Evolutionary conservation across 2,888 invertebrate species (phyloP), one percentile per base, ranked within the genome.

Genomic region (Amphiduros pacificus): DNA sequence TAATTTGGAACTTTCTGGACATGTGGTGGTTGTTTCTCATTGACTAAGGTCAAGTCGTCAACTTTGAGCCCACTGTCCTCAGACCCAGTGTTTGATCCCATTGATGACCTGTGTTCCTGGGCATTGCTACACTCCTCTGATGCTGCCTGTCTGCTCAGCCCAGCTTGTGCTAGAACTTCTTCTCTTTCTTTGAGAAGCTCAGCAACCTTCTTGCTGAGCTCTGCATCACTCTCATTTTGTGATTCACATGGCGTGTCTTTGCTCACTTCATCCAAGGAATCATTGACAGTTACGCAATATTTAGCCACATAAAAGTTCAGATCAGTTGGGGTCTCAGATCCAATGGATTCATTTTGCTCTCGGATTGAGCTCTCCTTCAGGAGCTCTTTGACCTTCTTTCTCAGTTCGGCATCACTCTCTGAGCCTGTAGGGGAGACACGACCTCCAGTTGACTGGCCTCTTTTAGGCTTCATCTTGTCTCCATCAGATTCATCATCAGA

Each of bases 401-500:
- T 49, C 20, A 57, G 54, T 2, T 51, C 57, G 11, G 11, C 27
- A 14, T 63, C 63, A 2, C 17, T 17, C 5, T 26, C 32, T 4
- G 55, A 48, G 17, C 26, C 31, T 31, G 55, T 27, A 20, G 44
- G 17, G 6, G 60, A 55, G n/a, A 20, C 9, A 9, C 56, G 17
- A 24, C 56, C 31, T 32, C 22, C 22, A 5, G 28, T 6, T 5
- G 24, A 20, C 6, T 44, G 9, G 52, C 28, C 52, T 11, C 28
- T 28, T 24, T 14, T 11, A 2, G 22, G 24, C 49, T 27, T 27
- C 20, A 20, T 14, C 9, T 14, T 22, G 1, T 11, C 44, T 27
- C 20, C 31, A 17, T 41, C 57, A 9, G 40, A 44, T 17, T 66
- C 63, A 1, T 50, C 51, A 17, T 66, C 66, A 0, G 61, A 55